Base-by-base conservation (phyloP, 2,797 vertebrate genomes). In the Hapalemur alaotrensis region DNA sequence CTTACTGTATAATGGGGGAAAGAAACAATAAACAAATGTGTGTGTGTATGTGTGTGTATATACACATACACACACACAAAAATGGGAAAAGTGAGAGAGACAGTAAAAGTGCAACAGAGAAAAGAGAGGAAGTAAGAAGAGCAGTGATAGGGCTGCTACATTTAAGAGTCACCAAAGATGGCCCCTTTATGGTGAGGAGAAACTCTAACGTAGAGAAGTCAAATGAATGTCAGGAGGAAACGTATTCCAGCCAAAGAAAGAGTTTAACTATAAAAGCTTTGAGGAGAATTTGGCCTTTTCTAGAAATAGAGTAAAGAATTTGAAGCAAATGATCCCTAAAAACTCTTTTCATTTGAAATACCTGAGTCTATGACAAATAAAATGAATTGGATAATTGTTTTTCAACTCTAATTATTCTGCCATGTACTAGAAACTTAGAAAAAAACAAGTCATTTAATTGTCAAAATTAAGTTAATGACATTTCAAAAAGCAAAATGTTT, bases 401-500 rank as follows among this genome's bases (percentile, higher is more conserved):
- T 84, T 67, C 15, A 89, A 92, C 18, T 93, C 61, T 80, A 93
- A 87, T 54, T 81, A 65, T 76, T 87, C 43, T 83, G 30, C 28
- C 75, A 63, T 17, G 6, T 59, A 87, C 22, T 25, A 84, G 94
- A 97, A 95, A 89, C 57, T 57, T 25, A 81, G 18, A 43, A 5
- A 30, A 0, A 48, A 78, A 48, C 50, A 91, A 81, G 80, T 67
- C 13, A 88, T 7, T 23, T 48, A 75, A 91, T 38, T 95, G 48
- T 93, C 25, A 94, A 94, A 89, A 79, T 78, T 32, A 95, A 84
- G 65, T 48, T 23, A 91, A 17, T 81, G 35, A 81, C n/a, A 95
- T 61, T 92, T 59, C 70, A 18, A 85, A 90, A 94, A 80, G 18
- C 28, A 89, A 79, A 94, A 52, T 70, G 46, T 79, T 65, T 90